Evolutionary conservation across 1,140 invertebrate species (phyloP).

Genomic region (Mizuhopecten yessoensis): DNA sequence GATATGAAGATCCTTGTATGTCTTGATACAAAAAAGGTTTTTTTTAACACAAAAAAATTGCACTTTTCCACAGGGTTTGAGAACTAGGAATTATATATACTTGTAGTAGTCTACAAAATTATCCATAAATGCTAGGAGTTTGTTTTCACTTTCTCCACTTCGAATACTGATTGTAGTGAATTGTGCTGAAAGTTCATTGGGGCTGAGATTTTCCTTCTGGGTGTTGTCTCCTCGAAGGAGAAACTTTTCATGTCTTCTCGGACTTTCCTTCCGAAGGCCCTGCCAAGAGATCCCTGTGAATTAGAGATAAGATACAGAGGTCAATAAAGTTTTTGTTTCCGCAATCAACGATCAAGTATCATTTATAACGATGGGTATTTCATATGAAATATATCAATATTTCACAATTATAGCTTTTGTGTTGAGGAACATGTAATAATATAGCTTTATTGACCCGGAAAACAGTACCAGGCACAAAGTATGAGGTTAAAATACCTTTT

Average conservation of each 20-base stretch:
- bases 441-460: too few relatives aligned
- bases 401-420: too few relatives aligned
- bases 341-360: too few relatives aligned
- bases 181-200: constrained; percentile 69
- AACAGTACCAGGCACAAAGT: too few relatives aligned
- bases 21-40: neutral
- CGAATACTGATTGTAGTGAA: constrained; percentile 59
- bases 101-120: neutral
- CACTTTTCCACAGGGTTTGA: constrained; percentile 24
- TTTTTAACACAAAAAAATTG: neutral
- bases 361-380: too few relatives aligned
- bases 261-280: constrained; percentile 88
- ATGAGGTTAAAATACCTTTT: too few relatives aligned
- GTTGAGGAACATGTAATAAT: too few relatives aligned
- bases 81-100: constrained; percentile 4
- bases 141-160: constrained; percentile 45
- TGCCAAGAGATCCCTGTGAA: constrained; percentile 89
- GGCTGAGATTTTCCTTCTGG: constrained; percentile 68
- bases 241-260: constrained; percentile 84
- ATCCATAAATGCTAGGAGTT: neutral
- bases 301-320: too few relatives aligned
- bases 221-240: constrained; percentile 63
- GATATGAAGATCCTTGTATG: constrained; percentile 14
- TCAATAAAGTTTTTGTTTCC: too few relatives aligned
- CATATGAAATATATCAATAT: too few relatives aligned